phyloP scores from a whole-genome alignment of 2,888 invertebrate genomes.

The Oscheius sp. region DNA sequence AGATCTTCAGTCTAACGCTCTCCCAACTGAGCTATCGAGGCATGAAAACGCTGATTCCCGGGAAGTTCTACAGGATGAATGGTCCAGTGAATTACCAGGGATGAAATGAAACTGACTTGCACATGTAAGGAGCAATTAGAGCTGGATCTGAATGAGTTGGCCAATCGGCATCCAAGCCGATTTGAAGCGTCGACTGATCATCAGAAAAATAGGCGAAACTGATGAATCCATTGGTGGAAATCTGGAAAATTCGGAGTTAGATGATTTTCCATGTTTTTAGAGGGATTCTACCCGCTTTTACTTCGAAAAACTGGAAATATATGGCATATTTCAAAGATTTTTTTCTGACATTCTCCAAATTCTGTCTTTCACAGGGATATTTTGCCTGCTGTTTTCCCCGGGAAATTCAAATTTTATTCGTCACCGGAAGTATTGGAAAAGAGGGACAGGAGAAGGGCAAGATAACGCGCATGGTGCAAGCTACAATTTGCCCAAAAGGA shows the following conservation, averaged over 20 bases:
- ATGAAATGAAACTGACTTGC: slow-evolving; percentile 37
- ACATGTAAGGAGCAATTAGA: slow-evolving; percentile 50
- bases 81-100: too few relatives aligned
- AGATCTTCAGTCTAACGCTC: slow-evolving; percentile 71
- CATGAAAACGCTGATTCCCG: too few relatives aligned
- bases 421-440: too few relatives aligned
- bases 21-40: slow-evolving; percentile 64
- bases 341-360: neutral
- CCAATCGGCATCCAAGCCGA: slow-evolving; percentile 43
- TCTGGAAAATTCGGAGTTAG: slow-evolving; percentile 32
- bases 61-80: too few relatives aligned
- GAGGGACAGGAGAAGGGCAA: too few relatives aligned
- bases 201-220: slow-evolving; percentile 48
- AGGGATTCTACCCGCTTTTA: too few relatives aligned
- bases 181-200: slow-evolving; percentile 38
- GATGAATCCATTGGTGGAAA: slow-evolving; percentile 50
- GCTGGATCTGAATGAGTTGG: slow-evolving; percentile 51
- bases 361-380: neutral
- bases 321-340: too few relatives aligned
- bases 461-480: neutral
- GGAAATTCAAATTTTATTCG: too few relatives aligned
- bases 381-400: neutral
- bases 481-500: neutral
- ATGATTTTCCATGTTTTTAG: too few relatives aligned
- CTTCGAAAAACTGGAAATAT: too few relatives aligned